These are phyloP conservation scores for Lepus europaeus DNA, from an alignment of 2,113 vertebrate genomes.

Conservation along the genomic window DNA sequence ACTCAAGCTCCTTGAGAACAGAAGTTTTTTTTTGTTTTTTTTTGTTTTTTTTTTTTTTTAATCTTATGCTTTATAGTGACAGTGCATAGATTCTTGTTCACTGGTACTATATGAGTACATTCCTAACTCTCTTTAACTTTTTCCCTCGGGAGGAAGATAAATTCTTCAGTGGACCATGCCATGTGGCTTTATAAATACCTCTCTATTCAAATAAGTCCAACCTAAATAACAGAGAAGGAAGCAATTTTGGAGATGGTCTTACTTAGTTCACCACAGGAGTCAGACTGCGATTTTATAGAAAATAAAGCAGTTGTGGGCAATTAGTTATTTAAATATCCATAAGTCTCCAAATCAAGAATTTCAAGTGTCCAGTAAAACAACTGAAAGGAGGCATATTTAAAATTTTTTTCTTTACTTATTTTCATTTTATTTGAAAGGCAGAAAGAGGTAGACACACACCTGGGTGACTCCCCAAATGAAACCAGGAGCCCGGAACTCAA, in stretches of 20 bases:
- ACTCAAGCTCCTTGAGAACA: neutral
- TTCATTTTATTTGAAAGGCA: no score
- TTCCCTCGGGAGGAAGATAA: constrained; percentile 30
- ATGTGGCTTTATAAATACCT: constrained; percentile 64
- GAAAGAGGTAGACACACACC: no score
- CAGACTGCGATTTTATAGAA: constrained; percentile 52
- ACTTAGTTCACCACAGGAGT: constrained; percentile 29
- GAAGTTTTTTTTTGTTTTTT: neutral
- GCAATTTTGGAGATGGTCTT: constrained; percentile 14
- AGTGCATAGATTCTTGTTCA: neutral
- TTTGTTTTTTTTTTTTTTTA: no score
- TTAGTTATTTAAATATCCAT: constrained; percentile 61
- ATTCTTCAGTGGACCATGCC: constrained; percentile 55
- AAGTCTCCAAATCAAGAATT: constrained; percentile 61
- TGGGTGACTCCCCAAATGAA: no score
- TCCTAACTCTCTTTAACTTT: constrained; percentile 6
- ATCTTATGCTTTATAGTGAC: neutral
- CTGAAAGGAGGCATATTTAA: no score
- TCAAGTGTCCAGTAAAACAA: constrained; percentile 34
- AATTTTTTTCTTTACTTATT: no score
- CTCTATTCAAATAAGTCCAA: constrained; percentile 73
- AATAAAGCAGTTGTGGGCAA: constrained; percentile 58
- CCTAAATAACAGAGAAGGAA: constrained; percentile 68
- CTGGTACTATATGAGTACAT: neutral
- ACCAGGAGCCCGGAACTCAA: no score